Evolutionary conservation across 2,797 vertebrate species (phyloP).

Genomic region (Tangara arthus): DNA sequence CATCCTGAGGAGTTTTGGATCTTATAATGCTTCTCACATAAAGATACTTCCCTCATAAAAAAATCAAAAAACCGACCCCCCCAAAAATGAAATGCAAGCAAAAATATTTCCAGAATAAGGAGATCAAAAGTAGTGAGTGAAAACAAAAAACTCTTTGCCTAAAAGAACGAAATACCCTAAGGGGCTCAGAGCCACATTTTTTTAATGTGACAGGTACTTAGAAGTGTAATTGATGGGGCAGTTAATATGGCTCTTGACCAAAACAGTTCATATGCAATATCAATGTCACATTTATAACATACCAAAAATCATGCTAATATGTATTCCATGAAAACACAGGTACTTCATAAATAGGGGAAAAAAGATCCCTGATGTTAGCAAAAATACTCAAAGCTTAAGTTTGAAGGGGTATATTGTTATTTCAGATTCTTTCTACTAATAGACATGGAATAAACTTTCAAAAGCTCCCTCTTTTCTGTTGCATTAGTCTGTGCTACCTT

Average conservation of each 20-base stretch:
- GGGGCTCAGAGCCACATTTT: slow-evolving; percentile 22
- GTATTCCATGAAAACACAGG: slow-evolving; percentile 51
- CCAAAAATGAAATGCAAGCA: neutral
- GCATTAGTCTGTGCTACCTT: neutral
- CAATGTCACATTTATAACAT: slow-evolving; percentile 46
- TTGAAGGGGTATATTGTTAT: neutral
- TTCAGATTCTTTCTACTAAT: neutral
- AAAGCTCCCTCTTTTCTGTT: neutral
- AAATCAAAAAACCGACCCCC: rapidly evolving
- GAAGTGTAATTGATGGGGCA: slow-evolving; percentile 64
- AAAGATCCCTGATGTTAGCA: slow-evolving; percentile 53
- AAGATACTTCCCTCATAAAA: neutral
- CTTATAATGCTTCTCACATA: neutral
- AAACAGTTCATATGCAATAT: slow-evolving; percentile 63
- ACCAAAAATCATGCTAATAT: slow-evolving; percentile 50
- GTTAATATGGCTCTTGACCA: slow-evolving; percentile 65
- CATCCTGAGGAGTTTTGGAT: neutral
- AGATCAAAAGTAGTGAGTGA: slow-evolving; percentile 36
- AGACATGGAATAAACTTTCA: neutral
- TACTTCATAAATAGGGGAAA: slow-evolving; percentile 47
- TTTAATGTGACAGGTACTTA: slow-evolving; percentile 64
- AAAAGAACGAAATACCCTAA: slow-evolving; percentile 39
- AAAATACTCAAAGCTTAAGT: neutral
- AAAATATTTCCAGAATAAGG: slow-evolving; percentile 12
- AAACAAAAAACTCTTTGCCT: slow-evolving; percentile 37